These are phyloP conservation scores for Ornithoptera alexandrae DNA, from an alignment of 2,888 invertebrate species.

Conservation along the genomic window DNA sequence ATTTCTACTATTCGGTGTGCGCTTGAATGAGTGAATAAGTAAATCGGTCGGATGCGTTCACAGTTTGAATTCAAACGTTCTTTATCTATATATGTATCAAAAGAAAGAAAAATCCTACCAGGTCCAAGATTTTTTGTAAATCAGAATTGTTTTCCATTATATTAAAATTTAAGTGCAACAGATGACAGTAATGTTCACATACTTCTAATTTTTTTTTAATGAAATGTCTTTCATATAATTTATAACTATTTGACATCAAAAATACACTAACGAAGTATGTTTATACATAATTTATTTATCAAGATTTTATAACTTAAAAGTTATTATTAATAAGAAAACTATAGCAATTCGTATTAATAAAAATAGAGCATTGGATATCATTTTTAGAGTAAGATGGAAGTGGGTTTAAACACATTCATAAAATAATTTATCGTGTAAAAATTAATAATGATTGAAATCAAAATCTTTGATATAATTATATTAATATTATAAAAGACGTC, in stretches of 20 bases:
- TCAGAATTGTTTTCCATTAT: conserved; percentile 35
- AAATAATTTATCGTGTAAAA: no score
- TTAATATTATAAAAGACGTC: no score
- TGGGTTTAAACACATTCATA: no score
- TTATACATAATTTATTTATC: neutral
- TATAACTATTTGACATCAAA: conserved; percentile 24
- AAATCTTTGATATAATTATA: no score
- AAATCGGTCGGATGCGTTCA: conserved; percentile 41
- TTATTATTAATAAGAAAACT: neutral
- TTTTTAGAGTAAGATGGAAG: neutral
- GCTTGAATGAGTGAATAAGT: conserved; percentile 48
- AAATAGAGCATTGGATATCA: neutral
- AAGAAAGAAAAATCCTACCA: conserved; percentile 31
- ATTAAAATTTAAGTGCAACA: conserved; percentile 31
- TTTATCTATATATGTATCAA: conserved; percentile 26
- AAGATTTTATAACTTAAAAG: neutral
- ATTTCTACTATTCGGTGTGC: conserved; percentile 33
- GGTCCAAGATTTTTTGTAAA: conserved; percentile 32
- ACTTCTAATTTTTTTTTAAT: conserved; percentile 32
- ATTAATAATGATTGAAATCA: no score
- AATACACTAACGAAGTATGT: neutral
- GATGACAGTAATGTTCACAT: conserved; percentile 26
- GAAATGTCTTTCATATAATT: conserved; percentile 35
- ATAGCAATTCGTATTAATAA: neutral
- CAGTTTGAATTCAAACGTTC: conserved; percentile 23